These are phyloP conservation scores for Catajapyx aquilonaris DNA, from an alignment of 1,140 invertebrate species.

Conservation along the genomic window DNA sequence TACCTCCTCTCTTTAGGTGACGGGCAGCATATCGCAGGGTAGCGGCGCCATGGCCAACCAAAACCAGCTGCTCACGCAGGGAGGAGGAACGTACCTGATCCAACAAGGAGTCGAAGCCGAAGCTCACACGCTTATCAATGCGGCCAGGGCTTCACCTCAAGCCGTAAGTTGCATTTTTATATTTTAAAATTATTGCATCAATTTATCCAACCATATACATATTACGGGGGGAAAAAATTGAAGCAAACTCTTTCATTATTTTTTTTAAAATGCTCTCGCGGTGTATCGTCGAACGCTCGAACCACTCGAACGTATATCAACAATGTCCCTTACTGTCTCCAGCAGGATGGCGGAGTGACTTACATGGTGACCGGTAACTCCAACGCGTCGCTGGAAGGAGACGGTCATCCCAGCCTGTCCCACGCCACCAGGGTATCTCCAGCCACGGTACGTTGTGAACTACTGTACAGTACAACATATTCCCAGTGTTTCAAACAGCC, in stretches of 20 bases:
- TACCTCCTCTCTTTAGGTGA: conserved; percentile 8
- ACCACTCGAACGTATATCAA: too few relatives aligned
- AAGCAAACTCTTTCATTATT: too few relatives aligned
- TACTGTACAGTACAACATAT: too few relatives aligned
- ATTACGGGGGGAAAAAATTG: too few relatives aligned
- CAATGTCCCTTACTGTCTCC: conserved; percentile 2
- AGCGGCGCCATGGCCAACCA: conserved; percentile 17
- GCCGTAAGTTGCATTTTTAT: too few relatives aligned
- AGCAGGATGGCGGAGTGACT: too few relatives aligned
- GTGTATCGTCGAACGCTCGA: too few relatives aligned
- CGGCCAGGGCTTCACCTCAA: conserved; percentile 46
- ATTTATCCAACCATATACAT: too few relatives aligned
- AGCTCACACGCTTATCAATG: conserved; percentile 28
- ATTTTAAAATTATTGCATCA: too few relatives aligned
- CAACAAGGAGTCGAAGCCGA: conserved; percentile 36
- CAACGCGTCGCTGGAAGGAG: conserved; percentile 16
- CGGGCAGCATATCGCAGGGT: conserved; percentile 8
- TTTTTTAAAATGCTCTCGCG: too few relatives aligned
- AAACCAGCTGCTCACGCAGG: conserved; percentile 22
- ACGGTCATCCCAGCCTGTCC: conserved; percentile 39
- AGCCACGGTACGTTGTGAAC: conserved; percentile 74
- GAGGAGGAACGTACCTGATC: conserved; percentile 34
- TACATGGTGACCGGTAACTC: background rate
- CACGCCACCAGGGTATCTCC: conserved; percentile 71
- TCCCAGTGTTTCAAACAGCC: too few relatives aligned